phyloP scores from a whole-genome alignment of 2,113 vertebrate genomes.

The Osmerus eperlanus region DNA sequence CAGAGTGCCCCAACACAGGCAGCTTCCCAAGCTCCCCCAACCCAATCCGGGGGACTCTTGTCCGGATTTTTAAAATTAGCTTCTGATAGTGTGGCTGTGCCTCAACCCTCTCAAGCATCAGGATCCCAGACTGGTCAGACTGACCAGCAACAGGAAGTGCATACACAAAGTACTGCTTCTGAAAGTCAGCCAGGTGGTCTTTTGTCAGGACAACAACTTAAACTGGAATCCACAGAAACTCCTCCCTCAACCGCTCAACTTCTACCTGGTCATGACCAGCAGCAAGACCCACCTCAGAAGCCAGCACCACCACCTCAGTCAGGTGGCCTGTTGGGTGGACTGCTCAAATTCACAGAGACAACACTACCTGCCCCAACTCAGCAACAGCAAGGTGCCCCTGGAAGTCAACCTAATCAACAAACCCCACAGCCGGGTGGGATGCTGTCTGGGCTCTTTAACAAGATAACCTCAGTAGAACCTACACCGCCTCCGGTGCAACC shows the following conservation, averaged over 20 bases:
- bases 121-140: constrained; percentile 21
- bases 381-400: constrained; percentile 35
- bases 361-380: background rate
- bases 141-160: constrained; percentile 21
- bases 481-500: constrained; percentile 38
- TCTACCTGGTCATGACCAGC: constrained; percentile 24
- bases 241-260: constrained; percentile 13
- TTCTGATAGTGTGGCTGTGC: constrained; percentile 53
- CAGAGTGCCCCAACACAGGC: constrained; percentile 29
- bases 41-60: constrained; percentile 47
- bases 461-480: constrained; percentile 55
- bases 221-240: constrained; percentile 34
- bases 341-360: constrained; percentile 56
- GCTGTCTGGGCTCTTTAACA: constrained; percentile 67
- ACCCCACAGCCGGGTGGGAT: constrained; percentile 43
- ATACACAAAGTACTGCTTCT: constrained; percentile 24
- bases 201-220: constrained; percentile 50
- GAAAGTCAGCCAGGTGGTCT: constrained; percentile 42
- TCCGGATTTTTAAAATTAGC: constrained; percentile 67
- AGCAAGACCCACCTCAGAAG: constrained; percentile 27
- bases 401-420: constrained; percentile 42
- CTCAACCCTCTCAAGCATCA: constrained; percentile 36
- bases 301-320: constrained; percentile 34
- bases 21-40: constrained; percentile 27
- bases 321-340: constrained; percentile 60